Evolutionary conservation across 2,113 vertebrate species (phyloP).

Genomic region (Limanda limanda): DNA sequence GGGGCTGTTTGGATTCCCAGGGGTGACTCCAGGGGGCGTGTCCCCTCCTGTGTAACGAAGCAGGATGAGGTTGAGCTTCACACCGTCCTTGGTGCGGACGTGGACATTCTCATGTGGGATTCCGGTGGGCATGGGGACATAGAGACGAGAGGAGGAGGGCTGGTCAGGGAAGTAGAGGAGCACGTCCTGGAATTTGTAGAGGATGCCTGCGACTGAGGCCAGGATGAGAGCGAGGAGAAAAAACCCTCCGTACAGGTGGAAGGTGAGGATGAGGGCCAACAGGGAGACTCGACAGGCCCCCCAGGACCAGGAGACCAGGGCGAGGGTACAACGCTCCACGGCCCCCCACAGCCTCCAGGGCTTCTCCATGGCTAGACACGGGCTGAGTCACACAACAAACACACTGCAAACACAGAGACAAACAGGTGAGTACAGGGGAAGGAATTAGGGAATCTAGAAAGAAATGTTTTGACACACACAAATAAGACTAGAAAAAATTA

Average conservation of each 20-base stretch:
- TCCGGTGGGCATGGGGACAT: slow-evolving; percentile 96
- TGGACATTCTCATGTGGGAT: slow-evolving; percentile 96
- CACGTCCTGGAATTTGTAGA: slow-evolving; percentile 98
- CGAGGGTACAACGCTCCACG: slow-evolving; percentile 88
- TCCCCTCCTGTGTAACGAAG: slow-evolving; percentile 94
- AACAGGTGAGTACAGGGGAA: not conserved
- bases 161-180: slow-evolving; percentile 98
- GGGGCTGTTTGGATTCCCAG: slow-evolving; percentile 80
- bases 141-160: slow-evolving; percentile 96
- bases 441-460: too few species aligned
- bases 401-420: slow-evolving; percentile 52
- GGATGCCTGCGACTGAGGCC: slow-evolving; percentile 92
- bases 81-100: slow-evolving; percentile 95
- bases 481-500: too few species aligned
- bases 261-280: slow-evolving; percentile 96
- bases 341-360: slow-evolving; percentile 94
- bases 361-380: slow-evolving; percentile 91
- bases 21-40: slow-evolving; percentile 61
- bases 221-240: slow-evolving; percentile 91
- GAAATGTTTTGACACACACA: too few species aligned
- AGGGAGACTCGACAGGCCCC: slow-evolving; percentile 95
- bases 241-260: slow-evolving; percentile 94
- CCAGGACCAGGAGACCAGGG: slow-evolving; percentile 95
- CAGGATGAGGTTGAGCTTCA: slow-evolving; percentile 95
- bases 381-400: slow-evolving; percentile 61